Evolutionary conservation across 2,888 invertebrate genomes (phyloP).

Genomic region (Acrobasis suavella): DNA sequence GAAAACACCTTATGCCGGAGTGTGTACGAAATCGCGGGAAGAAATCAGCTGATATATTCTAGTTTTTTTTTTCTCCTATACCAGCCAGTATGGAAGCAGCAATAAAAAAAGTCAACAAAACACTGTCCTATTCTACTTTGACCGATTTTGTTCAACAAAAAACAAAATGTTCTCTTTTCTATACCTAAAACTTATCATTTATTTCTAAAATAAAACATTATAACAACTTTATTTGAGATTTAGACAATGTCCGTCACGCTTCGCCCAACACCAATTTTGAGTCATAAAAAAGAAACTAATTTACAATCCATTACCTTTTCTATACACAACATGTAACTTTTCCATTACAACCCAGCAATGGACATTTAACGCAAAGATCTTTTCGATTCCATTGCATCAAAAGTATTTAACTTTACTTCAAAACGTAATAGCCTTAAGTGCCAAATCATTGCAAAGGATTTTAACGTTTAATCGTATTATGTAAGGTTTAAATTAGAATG

Average conservation of each 20-base stretch:
- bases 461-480: background rate
- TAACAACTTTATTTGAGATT: background rate
- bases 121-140: too few species aligned
- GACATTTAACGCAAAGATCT: background rate
- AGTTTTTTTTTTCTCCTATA: too few species aligned
- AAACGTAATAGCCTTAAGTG: background rate
- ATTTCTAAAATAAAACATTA: too few species aligned
- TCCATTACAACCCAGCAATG: constrained; percentile 3
- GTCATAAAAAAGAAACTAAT: background rate
- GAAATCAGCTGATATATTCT: too few species aligned
- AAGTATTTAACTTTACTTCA: constrained; percentile 5
- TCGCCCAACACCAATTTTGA: background rate
- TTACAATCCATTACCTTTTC: background rate
- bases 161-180: too few species aligned
- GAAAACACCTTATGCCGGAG: too few species aligned
- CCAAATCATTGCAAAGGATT: background rate
- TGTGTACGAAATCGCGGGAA: too few species aligned
- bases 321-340: background rate
- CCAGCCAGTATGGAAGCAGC: too few species aligned
- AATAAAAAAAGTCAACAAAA: too few species aligned
- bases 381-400: constrained; percentile 14
- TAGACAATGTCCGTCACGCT: background rate
- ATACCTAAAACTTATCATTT: too few species aligned
- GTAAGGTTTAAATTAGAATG: constrained; percentile 14
- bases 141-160: too few species aligned